Base-by-base conservation (phyloP, 2,113 vertebrate species). In the Urocolius indicus region DNA sequence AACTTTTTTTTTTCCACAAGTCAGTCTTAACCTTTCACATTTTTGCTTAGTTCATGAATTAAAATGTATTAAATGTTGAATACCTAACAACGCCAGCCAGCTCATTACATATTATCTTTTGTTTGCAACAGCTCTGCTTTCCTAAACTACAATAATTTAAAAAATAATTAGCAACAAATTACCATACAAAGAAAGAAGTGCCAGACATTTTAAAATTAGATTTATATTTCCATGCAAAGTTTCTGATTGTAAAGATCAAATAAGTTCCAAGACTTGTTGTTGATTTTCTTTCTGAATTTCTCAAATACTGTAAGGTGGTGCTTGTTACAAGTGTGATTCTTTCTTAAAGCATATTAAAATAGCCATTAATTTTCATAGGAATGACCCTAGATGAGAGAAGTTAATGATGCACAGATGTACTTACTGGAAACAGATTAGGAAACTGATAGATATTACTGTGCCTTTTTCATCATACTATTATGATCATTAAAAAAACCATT, bases 51-150 rank as follows among this genome's bases (percentile, higher is more conserved):
- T 79, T 88, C 32, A 82, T 93, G 15, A 97, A 94, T 89, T 59
- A 86, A 97, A 88, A 90, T 72, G 11, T 59, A 91, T 92, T 95
- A 89, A 78, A 84, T 59, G 41, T 95, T 51, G 14, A 84, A 95
- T 55, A 73, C 16, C 23, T 84, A 61, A 62, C 86, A 65, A 73
- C 61, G 43, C 45, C 94, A 92, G 8, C 6, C 59, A 91, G 9
- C 5, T 85, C 32, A 32, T 80, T 89, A 29, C 6, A 38, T 3
- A 27, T 3, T 91, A 48, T 67, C 29, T 71, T 93, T 38, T 55
- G 5, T 86, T 88, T 61, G 20, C 36, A 82, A 87, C 7, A 74
- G 27, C 15, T n/a, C 36, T 1, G 4, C 3, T 87, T 86, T 86
- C 75, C 5, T 49, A 69, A 90, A 83, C 63, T 41, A 29, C 2